Base-by-base conservation (phyloP, 2,797 vertebrate genomes). In the Crenuchus spilurus region DNA sequence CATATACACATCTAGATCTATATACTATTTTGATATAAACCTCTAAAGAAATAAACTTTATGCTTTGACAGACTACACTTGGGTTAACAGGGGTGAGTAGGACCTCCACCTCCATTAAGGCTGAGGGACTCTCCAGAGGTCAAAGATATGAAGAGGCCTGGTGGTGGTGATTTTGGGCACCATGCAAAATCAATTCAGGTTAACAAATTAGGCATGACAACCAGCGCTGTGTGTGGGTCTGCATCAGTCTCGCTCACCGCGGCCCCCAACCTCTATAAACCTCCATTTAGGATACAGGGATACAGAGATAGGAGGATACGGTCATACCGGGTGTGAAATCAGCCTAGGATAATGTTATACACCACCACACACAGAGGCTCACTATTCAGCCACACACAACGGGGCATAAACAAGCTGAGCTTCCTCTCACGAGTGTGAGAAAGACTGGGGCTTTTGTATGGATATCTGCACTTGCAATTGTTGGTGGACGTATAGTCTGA, bases 191-290 rank as follows among this genome's bases (percentile, higher is more conserved):
- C 55, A 61, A 75, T 75, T 75, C 14, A 60, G 64, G 31, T 67
- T 75, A 67, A 75, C 72, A 75, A 75, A 75, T 68, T 75, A 30
- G 44, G 64, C 72, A 75, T 75, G 72, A 75, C 64, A 42, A 11
- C 16, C 60, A 42, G 41, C 46, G 16, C 46, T 41, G 14, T 68
- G 63, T 58, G 61, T 44, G 62, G 49, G 41, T 33, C 33, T 37
- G 28, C 48, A 35, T 58, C 20, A 39, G 51, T 37, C 31, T 46
- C 24, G 52, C 44, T 65, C n/a, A 64, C 60, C 11, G 48, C 16
- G 28, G 68, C 30, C 22, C 35, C 70, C 37, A 22, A 35, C 54
- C 58, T 51, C 44, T 52, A 51, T 52, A 72, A 39, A 64, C 24
- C 8, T 30, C 33, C 14, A 48, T 64, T 46, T 48, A 64, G 26